Percentiles rank a stretch among this genome's conserved stretches.
These are phyloP conservation scores for Dryobota labecula DNA, from an alignment of 2,888 invertebrate genomes.

Conservation along the genomic window DNA sequence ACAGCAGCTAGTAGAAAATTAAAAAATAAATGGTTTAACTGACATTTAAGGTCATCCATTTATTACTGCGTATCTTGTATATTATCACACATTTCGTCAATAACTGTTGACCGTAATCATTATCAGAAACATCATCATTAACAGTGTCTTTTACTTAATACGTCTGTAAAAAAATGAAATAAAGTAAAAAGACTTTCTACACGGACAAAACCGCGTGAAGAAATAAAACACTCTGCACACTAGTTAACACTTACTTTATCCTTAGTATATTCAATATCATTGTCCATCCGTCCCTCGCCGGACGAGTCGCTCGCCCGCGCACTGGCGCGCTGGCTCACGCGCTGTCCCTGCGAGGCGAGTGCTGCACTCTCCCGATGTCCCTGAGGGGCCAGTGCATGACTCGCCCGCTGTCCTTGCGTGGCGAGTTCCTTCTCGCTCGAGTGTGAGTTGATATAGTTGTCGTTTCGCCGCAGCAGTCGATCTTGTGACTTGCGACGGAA, in stretches of 20 bases:
- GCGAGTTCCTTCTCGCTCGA: not conserved
- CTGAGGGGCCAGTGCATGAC: no score
- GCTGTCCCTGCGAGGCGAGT: not conserved
- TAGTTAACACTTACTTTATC: slow-evolving; percentile 37
- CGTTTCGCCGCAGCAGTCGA: not conserved
- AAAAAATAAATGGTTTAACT: no score
- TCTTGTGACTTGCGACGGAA: slow-evolving; percentile 46
- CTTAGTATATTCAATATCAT: slow-evolving; percentile 8
- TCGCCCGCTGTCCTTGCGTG: not conserved
- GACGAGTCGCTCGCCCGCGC: not conserved
- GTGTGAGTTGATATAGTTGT: slow-evolving; percentile 8
- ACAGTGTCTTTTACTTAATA: not conserved
- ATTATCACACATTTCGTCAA: no score
- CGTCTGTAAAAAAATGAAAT: not conserved
- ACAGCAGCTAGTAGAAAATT: no score
- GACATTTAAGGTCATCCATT: no score
- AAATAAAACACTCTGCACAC: no score
- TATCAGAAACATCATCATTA: not conserved
- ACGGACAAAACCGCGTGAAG: no score
- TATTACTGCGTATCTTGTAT: no score
- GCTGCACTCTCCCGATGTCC: not conserved
- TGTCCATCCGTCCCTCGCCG: not conserved
- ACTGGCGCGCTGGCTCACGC: not conserved
- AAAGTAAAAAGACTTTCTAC: not conserved
- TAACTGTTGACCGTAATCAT: not conserved